Evolutionary conservation across 1,140 invertebrate genomes (phyloP).

Genomic region (Panagrolaimus sp.): DNA sequence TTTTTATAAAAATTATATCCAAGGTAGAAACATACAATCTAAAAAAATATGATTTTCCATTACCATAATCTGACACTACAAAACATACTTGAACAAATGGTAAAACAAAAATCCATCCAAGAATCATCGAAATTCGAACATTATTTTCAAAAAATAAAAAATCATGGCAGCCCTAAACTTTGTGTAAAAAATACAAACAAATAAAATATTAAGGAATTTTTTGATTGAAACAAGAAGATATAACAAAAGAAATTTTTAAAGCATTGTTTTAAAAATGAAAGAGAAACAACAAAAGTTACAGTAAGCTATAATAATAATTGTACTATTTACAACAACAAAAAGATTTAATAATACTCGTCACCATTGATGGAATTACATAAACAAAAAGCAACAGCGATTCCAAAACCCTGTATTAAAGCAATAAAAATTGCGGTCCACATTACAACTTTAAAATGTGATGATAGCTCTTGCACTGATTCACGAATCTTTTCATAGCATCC

Average conservation of each 20-base stretch:
- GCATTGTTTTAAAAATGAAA: background rate
- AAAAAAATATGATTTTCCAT: background rate
- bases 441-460: constrained; percentile 52
- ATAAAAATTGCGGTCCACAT: constrained; percentile 54
- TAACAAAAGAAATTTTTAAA: constrained; percentile 2
- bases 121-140: background rate
- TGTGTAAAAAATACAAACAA: background rate
- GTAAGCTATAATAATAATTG: too few species aligned
- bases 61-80: background rate
- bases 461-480: constrained; percentile 47
- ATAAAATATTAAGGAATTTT: background rate
- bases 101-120: background rate
- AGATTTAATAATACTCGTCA: constrained; percentile 41
- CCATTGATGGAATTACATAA: constrained; percentile 50
- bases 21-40: background rate
- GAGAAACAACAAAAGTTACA: background rate
- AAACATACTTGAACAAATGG: constrained; percentile 1
- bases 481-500: constrained; percentile 50
- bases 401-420: constrained; percentile 47
- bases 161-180: constrained; percentile 6
- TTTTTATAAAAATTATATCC: constrained; percentile 1
- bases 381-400: constrained; percentile 47
- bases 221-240: background rate
- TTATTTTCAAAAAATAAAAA: constrained; percentile 4
- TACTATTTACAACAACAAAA: background rate